Base-by-base conservation (phyloP, 2,797 vertebrate genomes). In the Rhinichthys osculus region DNA sequence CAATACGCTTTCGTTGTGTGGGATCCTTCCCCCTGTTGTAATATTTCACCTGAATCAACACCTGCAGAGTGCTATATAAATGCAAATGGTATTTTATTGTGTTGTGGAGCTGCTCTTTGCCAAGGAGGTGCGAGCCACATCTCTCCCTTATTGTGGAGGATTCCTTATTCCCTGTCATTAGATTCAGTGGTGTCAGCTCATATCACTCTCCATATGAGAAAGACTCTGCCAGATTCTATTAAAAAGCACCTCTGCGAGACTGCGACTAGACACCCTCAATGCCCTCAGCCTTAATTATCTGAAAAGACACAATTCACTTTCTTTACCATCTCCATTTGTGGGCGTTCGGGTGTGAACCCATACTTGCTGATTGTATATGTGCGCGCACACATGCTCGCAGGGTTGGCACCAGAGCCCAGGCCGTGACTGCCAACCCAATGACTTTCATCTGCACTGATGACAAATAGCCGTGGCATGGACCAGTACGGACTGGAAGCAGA, bases 51-150 rank as follows among this genome's bases (percentile, higher is more conserved):
- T 87, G 89, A 90, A 90, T 91, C 86, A 86, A 89, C 86, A 85
- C 87, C 90, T 89, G 85, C 85, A 90, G 66, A 88, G 87, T 79
- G 79, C 88, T 90, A 92, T 91, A 91, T 90, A 92, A 91, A 92
- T 92, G 91, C 89, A 90, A 91, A 92, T 91, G 87, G 83, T 73
- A 86, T 86, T 81, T 89, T 85, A 89, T 88, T 88, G 87, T 89
- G 62, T 84, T 86, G 72, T 54, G 81, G 78, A 42, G 62, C 83
- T 70, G 77, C 72, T 78, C 81, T 74, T 73, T 54, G 82, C 88
- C 59, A 33, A 74, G 82, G 81, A 86, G 81, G 85, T 57, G 81
- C 7, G 66, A 77, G 76, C 30, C 87, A 82, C 83, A 84, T 87
- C 88, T 81, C 21, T 21, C 17, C 73, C 33, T 89, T 73, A 90